A percentile compares a stretch with the other conserved stretches of the same genome.
These are phyloP conservation scores for Xiphorhynchus elegans DNA, from an alignment of 2,113 vertebrate genomes.

Conservation along the genomic window DNA sequence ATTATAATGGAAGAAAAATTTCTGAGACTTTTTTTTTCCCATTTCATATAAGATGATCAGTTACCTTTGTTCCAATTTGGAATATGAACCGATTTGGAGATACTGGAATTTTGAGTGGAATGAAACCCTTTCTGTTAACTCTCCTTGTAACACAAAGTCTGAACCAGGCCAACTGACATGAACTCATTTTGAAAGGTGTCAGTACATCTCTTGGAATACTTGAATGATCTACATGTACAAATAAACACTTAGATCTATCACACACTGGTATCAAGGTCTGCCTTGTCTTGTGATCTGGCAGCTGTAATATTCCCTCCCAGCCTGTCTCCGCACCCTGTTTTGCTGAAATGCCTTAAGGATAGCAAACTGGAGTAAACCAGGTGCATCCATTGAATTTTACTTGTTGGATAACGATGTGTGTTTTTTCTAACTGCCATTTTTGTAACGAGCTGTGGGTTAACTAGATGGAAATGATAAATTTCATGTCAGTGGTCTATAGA, in stretches of 20 bases:
- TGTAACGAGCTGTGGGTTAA: not conserved
- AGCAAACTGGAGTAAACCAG: not conserved
- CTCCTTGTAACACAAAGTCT: not conserved
- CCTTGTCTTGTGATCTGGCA: slow-evolving; percentile 16
- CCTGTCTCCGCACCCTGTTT: not conserved
- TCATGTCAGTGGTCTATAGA: not conserved
- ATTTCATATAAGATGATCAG: not conserved
- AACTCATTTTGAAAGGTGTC: not conserved
- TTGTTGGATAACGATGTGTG: rapidly evolving
- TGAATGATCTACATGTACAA: not conserved
- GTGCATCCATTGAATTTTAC: not conserved
- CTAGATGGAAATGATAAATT: not conserved
- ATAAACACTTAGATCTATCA: not conserved
- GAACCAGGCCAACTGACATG: not conserved
- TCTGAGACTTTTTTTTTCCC: not conserved
- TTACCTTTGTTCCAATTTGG: not conserved
- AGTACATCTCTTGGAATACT: not conserved
- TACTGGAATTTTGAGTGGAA: not conserved
- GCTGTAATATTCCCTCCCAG: not conserved
- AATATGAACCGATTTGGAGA: not conserved
- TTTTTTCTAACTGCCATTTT: not conserved
- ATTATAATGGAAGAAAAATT: not conserved
- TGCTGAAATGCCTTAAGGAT: not conserved
- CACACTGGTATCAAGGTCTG: not conserved
- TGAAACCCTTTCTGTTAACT: not conserved